Evolutionary conservation across 2,888 invertebrate species (phyloP).

Genomic region (Stenurella melanura): DNA sequence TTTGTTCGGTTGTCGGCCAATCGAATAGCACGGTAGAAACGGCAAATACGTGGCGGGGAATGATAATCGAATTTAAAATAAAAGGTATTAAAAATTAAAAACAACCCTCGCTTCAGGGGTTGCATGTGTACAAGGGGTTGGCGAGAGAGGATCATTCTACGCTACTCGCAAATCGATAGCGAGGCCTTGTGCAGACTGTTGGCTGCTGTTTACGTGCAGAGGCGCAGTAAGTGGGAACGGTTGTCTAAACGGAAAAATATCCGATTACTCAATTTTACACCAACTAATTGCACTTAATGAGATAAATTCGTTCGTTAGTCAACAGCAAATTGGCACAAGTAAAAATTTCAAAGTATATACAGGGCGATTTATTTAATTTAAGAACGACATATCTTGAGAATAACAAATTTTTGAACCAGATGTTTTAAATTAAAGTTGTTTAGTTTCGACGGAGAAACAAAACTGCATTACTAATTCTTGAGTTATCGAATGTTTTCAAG

Average conservation of each 20-base stretch:
- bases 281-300: not conserved
- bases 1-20: not conserved
- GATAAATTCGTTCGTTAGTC: too few relatives aligned
- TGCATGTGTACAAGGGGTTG: constrained; percentile 52
- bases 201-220: constrained; percentile 36
- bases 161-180: constrained; percentile 52
- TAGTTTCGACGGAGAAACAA: too few relatives aligned
- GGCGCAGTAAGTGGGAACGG: constrained; percentile 22
- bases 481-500: too few relatives aligned
- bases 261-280: not conserved
- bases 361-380: too few relatives aligned
- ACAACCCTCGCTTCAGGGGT: constrained; percentile 53
- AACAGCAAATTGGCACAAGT: too few relatives aligned
- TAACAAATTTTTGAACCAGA: too few relatives aligned
- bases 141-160: constrained; percentile 41
- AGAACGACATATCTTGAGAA: too few relatives aligned
- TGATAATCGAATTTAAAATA: constrained; percentile 55
- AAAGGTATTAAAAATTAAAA: constrained; percentile 58
- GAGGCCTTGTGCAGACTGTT: constrained; percentile 42
- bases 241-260: not conserved
- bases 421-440: too few relatives aligned
- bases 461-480: too few relatives aligned
- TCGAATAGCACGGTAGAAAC: not conserved
- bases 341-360: too few relatives aligned
- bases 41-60: constrained; percentile 37